A percentile compares a stretch with the other conserved stretches of the same genome.
Evolutionary conservation across 2,888 invertebrate genomes (phyloP).

Genomic region (Eurytoma californica): DNA sequence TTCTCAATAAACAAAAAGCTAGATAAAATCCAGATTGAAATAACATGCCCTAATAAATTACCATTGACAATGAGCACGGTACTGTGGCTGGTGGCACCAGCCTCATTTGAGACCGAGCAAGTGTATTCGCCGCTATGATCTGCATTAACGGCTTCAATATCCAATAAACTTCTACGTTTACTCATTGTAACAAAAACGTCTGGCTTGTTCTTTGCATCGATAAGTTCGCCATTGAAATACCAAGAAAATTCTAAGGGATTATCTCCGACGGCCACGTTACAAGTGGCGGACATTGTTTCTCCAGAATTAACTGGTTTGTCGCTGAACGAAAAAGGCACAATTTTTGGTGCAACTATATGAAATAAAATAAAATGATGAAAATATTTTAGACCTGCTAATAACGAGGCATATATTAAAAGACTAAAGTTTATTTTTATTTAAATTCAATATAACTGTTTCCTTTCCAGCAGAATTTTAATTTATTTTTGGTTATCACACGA

Average conservation of each 20-base stretch:
- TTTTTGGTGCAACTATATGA: slow-evolving; percentile 81
- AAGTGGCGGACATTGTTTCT: slow-evolving; percentile 82
- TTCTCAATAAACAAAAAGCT: background rate
- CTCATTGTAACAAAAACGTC: slow-evolving; percentile 75
- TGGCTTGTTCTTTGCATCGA: slow-evolving; percentile 68
- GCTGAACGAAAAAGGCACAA: slow-evolving; percentile 82
- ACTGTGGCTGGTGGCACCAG: slow-evolving; percentile 82
- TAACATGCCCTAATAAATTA: slow-evolving; percentile 21
- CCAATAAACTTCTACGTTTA: slow-evolving; percentile 79
- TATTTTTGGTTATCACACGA: too few relatives aligned
- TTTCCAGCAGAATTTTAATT: too few relatives aligned
- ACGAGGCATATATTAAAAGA: too few relatives aligned
- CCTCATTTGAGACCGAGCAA: slow-evolving; percentile 84
- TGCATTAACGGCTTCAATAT: slow-evolving; percentile 82
- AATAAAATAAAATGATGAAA: background rate
- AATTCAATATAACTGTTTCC: too few relatives aligned
- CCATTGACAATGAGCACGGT: slow-evolving; percentile 76
- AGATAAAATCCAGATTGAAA: background rate
- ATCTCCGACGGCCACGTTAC: slow-evolving; percentile 85
- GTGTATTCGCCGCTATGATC: slow-evolving; percentile 86
- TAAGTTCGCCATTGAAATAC: slow-evolving; percentile 82
- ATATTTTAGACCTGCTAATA: too few relatives aligned
- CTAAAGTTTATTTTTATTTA: too few relatives aligned
- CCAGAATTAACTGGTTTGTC: slow-evolving; percentile 83
- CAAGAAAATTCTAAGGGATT: slow-evolving; percentile 84